These are phyloP conservation scores for Piprites chloris DNA, from an alignment of 2,113 vertebrate genomes.

Conservation along the genomic window DNA sequence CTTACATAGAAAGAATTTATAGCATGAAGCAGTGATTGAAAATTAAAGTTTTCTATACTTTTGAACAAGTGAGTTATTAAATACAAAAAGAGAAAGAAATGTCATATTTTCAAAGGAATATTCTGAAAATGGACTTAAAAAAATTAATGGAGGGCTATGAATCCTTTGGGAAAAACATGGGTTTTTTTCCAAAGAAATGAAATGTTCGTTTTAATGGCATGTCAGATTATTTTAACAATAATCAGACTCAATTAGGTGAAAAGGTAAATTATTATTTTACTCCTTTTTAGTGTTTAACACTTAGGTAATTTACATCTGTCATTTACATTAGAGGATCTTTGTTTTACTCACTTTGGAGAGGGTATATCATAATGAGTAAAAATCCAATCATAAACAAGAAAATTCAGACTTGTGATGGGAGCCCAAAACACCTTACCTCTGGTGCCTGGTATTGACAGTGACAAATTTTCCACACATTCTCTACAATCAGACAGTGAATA, in stretches of 20 bases:
- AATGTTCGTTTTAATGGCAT: background rate
- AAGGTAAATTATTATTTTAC: background rate
- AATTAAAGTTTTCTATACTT: background rate
- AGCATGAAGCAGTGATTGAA: background rate
- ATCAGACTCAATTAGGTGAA: background rate
- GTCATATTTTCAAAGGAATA: background rate
- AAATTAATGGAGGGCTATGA: background rate
- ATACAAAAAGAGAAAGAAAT: background rate
- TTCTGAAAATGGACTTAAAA: background rate
- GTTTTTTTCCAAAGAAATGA: background rate
- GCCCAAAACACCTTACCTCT: background rate
- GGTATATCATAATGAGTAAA: background rate
- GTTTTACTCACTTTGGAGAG: background rate
- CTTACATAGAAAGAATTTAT: background rate
- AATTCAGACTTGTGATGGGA: background rate
- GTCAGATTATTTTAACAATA: background rate
- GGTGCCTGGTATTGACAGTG: background rate
- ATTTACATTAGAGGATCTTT: background rate
- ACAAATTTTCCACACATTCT: rapidly evolving
- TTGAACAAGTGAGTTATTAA: background rate
- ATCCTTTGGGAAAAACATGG: background rate
- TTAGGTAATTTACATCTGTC: background rate
- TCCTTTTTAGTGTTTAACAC: background rate
- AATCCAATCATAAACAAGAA: background rate
- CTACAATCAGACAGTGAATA: background rate